These are phyloP conservation scores for Syngnathus acus DNA, from an alignment of 2,797 vertebrate species.

Conservation along the genomic window DNA sequence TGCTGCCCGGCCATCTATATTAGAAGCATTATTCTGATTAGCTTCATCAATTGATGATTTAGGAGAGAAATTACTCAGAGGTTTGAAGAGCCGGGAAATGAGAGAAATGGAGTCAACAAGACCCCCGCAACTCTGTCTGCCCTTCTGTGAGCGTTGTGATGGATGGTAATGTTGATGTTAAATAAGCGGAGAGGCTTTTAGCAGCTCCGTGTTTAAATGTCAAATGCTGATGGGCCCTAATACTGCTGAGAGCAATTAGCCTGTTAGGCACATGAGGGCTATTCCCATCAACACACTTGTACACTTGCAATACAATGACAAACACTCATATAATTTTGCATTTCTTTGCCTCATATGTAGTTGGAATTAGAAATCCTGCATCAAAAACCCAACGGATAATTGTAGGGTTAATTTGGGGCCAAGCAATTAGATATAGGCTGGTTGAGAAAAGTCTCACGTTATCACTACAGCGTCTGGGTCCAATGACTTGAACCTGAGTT, in stretches of 20 bases:
- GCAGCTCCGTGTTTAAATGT: conserved; percentile 74
- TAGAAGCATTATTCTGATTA: conserved; percentile 39
- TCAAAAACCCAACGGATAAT: neutral
- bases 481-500: neutral
- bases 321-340: neutral
- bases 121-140: conserved; percentile 21
- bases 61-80: conserved; percentile 16
- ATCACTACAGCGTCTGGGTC: neutral
- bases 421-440: neutral
- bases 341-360: neutral
- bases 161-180: conserved; percentile 63
- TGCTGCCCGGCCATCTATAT: conserved; percentile 24
- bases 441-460: neutral
- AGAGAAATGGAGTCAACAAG: conserved; percentile 33
- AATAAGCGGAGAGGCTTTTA: conserved; percentile 76
- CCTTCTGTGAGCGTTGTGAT: conserved; percentile 41
- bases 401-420: neutral
- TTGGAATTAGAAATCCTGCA: conserved; percentile 2
- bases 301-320: conserved; percentile 7
- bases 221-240: conserved; percentile 69
- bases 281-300: conserved; percentile 31
- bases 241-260: conserved; percentile 71
- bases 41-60: conserved; percentile 40
- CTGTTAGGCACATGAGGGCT: conserved; percentile 45
- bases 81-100: conserved; percentile 14